Base-by-base conservation (phyloP, 1,140 invertebrate genomes). In the Rhizoglyphus robini region DNA sequence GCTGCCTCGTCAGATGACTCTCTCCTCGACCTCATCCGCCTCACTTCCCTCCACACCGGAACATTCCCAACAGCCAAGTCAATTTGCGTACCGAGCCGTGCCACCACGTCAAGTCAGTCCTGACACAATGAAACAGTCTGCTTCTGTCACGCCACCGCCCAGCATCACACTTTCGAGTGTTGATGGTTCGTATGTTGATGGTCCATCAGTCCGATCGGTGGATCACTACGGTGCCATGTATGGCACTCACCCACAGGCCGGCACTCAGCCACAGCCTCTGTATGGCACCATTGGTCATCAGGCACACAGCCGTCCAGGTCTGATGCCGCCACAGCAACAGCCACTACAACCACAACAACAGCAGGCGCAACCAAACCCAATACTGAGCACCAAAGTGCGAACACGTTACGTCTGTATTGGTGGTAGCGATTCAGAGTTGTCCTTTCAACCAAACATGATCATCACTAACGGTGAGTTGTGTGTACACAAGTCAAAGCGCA, bases 361-460 rank as follows among this genome's bases (percentile, higher is more conserved):
- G 27, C 46, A 23, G 13, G 30, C 4, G 18, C 31, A 34, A 29
- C 27, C 3, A 63, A 58, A 59, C 18, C 20, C 27, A 13, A 23
- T 61, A 70, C 67, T 69, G 67, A 71, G 68, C 57, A 73, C 75
- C 67, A 71, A 86, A 75, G 93, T 96, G 34, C 81, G 92, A 72
- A 96, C 94, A 51, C 77, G 97, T 36, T 98, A 96, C 78, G 86
- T 89, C 51, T 97, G 94, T 78, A 81, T 93, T 69, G 94, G 91
- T 61, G 94, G 96, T 79, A 92, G 91, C 78, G 88, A 93, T 74
- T 88, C 91, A 66, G 94, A 98, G 79, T 79, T 98, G 67, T 96
- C 92, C 41, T 97, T 98, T 81, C 91, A 96, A 81, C 91, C 93
- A 68, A 96, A 96, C 82, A 88, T 95, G 82, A 92, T 97, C 70